Percentiles rank a stretch among this genome's conserved stretches.
Conservation (phyloP, 2,797 vertebrate species). For the Pseudocheirus occidentalis region DNA sequence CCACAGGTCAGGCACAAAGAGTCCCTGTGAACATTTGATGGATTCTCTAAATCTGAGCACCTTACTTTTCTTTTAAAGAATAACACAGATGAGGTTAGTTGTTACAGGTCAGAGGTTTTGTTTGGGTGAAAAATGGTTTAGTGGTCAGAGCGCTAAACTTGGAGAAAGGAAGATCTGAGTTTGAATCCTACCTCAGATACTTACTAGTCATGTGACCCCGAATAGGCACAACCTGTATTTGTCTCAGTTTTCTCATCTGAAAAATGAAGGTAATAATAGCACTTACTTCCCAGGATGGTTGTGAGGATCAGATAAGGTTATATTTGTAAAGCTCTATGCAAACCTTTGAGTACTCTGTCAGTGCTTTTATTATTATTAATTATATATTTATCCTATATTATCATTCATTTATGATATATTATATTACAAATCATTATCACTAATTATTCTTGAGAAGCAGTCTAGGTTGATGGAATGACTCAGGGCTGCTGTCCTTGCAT, state of each 20-base stretch:
- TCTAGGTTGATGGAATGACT: neutral
- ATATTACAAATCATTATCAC: neutral
- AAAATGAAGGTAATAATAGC: neutral
- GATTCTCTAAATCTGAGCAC: no score
- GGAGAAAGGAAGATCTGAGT: neutral
- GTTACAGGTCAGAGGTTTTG: neutral
- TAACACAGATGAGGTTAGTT: neutral
- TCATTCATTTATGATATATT: no score
- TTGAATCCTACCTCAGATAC: neutral
- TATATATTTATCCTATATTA: no score
- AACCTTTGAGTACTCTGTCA: neutral
- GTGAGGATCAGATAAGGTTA: neutral
- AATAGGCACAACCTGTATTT: neutral
- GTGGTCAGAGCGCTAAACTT: neutral
- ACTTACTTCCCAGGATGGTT: neutral
- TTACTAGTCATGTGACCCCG: neutral
- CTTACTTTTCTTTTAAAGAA: neutral
- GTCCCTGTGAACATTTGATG: no score
- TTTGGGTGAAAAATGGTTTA: neutral
- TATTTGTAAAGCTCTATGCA: neutral
- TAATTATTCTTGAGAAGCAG: neutral
- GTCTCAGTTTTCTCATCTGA: neutral
- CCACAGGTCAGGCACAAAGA: no score
- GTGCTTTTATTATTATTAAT: neutral
- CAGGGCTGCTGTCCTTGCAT: neutral